phyloP scores from a whole-genome alignment of 2,797 vertebrate species.

The Somateria mollissima region DNA sequence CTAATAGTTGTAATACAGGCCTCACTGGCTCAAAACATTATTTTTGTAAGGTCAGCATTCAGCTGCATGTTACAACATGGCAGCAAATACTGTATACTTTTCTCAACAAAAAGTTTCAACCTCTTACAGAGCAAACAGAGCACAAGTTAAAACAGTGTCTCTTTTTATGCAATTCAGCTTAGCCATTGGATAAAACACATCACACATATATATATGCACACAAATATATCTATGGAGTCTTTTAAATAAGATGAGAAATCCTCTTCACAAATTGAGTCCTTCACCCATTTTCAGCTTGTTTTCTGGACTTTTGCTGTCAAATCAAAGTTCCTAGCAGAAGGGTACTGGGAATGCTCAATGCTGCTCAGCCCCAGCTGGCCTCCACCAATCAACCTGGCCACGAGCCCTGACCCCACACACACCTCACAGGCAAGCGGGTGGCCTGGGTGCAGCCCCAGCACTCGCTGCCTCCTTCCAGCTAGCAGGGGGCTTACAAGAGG shows the following conservation, averaged over 20 bases:
- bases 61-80: background rate
- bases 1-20: background rate
- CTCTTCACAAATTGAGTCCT: background rate
- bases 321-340: background rate
- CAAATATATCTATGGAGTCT: no score
- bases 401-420: rapidly evolving
- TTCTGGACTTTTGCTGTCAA: no score
- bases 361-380: no score
- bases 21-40: background rate
- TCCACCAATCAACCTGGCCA: rapidly evolving
- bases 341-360: background rate
- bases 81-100: background rate
- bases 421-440: background rate
- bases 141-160: background rate
- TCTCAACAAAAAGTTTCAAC: background rate
- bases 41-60: background rate
- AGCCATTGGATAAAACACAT: background rate
- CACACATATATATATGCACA: no score
- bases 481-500: no score
- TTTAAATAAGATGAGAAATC: background rate
- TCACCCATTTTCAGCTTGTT: background rate
- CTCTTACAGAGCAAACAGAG: background rate
- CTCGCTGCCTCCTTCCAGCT: rapidly evolving
- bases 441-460: background rate
- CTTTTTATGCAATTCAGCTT: background rate